phyloP scores from a whole-genome alignment of 1,140 invertebrate genomes.

The Heliconius himera region DNA sequence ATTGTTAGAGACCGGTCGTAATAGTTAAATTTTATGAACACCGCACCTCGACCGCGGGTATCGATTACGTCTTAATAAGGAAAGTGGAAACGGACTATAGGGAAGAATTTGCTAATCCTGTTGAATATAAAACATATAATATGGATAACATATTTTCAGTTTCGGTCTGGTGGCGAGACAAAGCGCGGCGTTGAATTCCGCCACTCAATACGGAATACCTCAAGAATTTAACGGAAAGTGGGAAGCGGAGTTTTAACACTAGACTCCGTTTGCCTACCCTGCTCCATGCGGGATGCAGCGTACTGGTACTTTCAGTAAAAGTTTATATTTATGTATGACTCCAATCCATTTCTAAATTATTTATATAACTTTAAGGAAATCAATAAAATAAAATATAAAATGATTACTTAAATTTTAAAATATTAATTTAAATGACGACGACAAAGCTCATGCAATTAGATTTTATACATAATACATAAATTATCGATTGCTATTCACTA shows the following conservation, averaged over 20 bases:
- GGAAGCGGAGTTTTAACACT: too few species aligned
- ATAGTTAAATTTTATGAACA: constrained; percentile 35
- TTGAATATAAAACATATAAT: neutral
- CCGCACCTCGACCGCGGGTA: constrained; percentile 23
- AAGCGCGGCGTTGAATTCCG: too few species aligned
- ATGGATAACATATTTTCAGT: neutral
- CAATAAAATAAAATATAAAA: neutral
- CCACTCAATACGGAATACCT: too few species aligned
- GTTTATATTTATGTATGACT: too few species aligned
- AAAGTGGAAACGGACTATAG: constrained; percentile 14
- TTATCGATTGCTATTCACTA: neutral
- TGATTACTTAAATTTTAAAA: neutral
- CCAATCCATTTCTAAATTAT: neutral
- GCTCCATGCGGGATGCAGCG: too few species aligned
- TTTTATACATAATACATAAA: neutral
- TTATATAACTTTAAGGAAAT: neutral
- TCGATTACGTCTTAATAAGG: constrained; percentile 22
- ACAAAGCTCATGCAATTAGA: constrained; percentile 1
- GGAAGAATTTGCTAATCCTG: neutral
- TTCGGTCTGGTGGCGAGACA: too few species aligned
- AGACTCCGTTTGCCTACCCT: too few species aligned
- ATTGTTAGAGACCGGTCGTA: constrained; percentile 25
- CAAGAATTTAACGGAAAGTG: too few species aligned
- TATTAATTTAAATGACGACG: neutral
- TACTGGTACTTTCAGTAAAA: too few species aligned